Evolutionary conservation across 2,797 vertebrate genomes (phyloP), one percentile per base, ranked within the genome.

Genomic region (Falco berigora): DNA sequence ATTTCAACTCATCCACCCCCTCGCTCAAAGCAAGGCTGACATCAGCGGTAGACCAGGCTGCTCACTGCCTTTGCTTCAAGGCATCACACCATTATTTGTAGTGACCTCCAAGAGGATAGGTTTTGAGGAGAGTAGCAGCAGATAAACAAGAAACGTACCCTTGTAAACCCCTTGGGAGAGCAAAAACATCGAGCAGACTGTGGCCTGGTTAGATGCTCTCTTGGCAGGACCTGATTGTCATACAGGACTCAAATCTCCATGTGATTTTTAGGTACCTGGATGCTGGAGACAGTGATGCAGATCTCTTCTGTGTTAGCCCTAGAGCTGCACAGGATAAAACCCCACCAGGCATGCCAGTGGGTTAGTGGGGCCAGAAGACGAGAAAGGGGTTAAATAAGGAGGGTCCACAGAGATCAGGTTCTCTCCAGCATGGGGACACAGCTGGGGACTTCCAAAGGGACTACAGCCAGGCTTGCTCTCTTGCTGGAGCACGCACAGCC

Each of bases 21-120:
- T 40, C 1, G 0, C 53, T 75, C 38, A 42, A 49, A 68, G 49
- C 46, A 75, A 0, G 0, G 53, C 15, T 88, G 49, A 56, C 24
- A 19, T 20, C 2, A 4, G 7, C 23, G 15, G 34, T 24, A 34
- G 47, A 11, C 36, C 27, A 56, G 44, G 22, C 46, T 94, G 38
- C 32, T 44, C 49, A 22, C 27, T 63, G 61, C 28, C 49, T 84
- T 90, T 62, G 5, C 68, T 90, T 81, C 55, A 52, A 67, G 61
- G 18, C 0, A 0, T 63, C 40, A 27, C 8, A 28, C 19, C 1
- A 0, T 32, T 55, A n/a, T 67, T 74, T 71, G 15, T 18, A 55
- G n/a, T 25, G 52, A 55, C 8, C 17, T 79, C 59, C 2, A 2
- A 61, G 10, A 67, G 5, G 2, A n/a, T 73, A 25, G 11, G 25